Base-by-base conservation (phyloP, 2,113 vertebrate genomes). In the Myxocyprinus asiaticus region DNA sequence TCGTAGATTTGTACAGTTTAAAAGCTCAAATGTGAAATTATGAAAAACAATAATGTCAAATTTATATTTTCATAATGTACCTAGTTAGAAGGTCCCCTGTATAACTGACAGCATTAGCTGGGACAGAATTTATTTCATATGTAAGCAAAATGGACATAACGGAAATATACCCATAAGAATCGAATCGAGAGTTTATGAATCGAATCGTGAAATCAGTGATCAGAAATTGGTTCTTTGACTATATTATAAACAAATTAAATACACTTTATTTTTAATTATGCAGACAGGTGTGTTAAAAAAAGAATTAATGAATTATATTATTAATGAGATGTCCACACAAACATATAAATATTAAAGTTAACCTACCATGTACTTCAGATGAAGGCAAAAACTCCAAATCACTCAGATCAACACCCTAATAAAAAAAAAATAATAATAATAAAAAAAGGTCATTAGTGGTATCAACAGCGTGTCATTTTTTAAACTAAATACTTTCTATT, bases 331-430 rank as follows among this genome's bases (percentile, higher is more conserved):
- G n/a, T 58, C 14, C 55, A 15, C 55, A 58, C 14, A 6, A n/a
- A 53, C n/a, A 15, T 15, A 43, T 15, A 43, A 11, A 44, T n/a
- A 66, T 44, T 4, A 62, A 50, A 4, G 0, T 33, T 15, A 22
- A 80, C 78, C 66, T 80, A 83, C 82, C 66, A 17, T 77, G 7
- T 62, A 68, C 9, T 43, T 73, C 68, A 42, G 67, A 33, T 33
- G 22, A 33, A 33, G 22, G 22, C 22, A 33, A 33, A 33, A 33
- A 33, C 22, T 33, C 67, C 63, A 42, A 42, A 48, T 59, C 8
- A 73, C 22, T 10, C 45, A 50, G 6, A 73, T 73, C 15, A 12
- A 7, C 43, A 44, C 42, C 67, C 78, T 83, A 69, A 51, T 43
- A 61, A 11, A 58, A 62, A 64, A 50, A 11, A 33, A 69, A 51